phyloP scores from a whole-genome alignment of 2,797 vertebrate species.

The Pteronotus mesoamericanus region DNA sequence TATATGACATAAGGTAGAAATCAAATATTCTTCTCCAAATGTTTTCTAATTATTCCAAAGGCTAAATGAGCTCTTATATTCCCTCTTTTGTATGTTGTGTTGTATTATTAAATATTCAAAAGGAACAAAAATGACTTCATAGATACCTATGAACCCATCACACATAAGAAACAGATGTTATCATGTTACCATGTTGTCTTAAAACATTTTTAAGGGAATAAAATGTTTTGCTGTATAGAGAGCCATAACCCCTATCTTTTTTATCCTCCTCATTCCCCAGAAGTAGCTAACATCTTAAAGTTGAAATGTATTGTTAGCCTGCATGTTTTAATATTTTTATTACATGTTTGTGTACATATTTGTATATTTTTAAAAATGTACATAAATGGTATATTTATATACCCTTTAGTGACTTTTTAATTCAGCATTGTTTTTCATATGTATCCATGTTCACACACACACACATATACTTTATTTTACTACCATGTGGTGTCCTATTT shows the following conservation, averaged over 20 bases:
- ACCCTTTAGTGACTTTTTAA: not conserved
- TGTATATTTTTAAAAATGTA: not conserved
- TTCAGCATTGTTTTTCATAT: not conserved
- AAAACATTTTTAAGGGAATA: not conserved
- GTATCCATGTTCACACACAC: not conserved
- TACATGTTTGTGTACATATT: not conserved
- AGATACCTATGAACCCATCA: not conserved
- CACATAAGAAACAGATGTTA: not conserved
- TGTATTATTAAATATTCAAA: not conserved
- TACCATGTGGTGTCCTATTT: not conserved
- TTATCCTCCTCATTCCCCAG: not conserved
- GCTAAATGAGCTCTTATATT: not conserved
- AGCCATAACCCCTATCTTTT: not conserved
- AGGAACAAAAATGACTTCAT: not conserved
- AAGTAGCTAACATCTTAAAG: not conserved
- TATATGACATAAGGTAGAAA: not conserved
- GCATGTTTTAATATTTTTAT: not conserved
- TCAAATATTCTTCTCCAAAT: not conserved
- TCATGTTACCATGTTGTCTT: not conserved
- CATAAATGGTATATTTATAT: not conserved
- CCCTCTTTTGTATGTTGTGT: not conserved
- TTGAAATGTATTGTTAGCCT: not conserved
- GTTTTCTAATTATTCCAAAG: conserved; percentile 13
- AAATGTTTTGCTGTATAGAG: not conserved
- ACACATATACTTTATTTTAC: not conserved